phyloP scores from a whole-genome alignment of 2,113 vertebrate genomes.

The Sapayoa aenigma region DNA sequence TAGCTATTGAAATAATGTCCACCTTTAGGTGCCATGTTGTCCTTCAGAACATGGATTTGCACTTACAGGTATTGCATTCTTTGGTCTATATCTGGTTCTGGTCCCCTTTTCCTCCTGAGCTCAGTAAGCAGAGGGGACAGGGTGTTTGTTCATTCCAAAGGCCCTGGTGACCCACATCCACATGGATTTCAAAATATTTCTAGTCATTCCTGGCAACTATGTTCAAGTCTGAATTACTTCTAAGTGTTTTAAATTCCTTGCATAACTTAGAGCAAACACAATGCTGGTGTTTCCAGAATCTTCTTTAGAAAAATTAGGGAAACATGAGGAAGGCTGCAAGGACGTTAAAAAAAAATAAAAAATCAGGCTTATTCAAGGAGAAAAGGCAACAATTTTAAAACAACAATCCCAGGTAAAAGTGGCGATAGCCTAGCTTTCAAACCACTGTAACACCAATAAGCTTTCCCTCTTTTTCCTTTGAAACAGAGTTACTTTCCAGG shows the following conservation, averaged over 20 bases:
- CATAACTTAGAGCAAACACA: not conserved
- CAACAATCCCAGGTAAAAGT: not conserved
- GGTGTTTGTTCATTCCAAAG: not conserved
- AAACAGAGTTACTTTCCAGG: not conserved
- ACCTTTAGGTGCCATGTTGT: not conserved
- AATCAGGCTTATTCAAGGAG: not conserved
- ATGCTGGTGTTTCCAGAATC: not conserved
- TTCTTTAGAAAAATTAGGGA: not conserved
- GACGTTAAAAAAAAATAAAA: not conserved
- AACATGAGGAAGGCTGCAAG: not conserved
- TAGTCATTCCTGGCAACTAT: not conserved
- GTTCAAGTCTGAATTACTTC: not conserved
- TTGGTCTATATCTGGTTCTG: not conserved
- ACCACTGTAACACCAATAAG: not conserved
- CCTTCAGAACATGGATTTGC: not conserved
- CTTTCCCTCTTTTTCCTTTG: not conserved
- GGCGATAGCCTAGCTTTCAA: not conserved
- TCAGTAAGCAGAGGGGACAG: not conserved
- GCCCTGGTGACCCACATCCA: not conserved
- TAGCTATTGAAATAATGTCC: not conserved
- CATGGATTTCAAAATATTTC: not conserved
- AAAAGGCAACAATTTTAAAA: not conserved
- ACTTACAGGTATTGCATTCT: not conserved
- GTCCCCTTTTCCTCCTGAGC: not conserved
- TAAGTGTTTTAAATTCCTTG: not conserved